Evolutionary conservation across 1,140 invertebrate genomes (phyloP), one percentile per base, ranked within the genome.

Genomic region (Doryteuthis pealeii): DNA sequence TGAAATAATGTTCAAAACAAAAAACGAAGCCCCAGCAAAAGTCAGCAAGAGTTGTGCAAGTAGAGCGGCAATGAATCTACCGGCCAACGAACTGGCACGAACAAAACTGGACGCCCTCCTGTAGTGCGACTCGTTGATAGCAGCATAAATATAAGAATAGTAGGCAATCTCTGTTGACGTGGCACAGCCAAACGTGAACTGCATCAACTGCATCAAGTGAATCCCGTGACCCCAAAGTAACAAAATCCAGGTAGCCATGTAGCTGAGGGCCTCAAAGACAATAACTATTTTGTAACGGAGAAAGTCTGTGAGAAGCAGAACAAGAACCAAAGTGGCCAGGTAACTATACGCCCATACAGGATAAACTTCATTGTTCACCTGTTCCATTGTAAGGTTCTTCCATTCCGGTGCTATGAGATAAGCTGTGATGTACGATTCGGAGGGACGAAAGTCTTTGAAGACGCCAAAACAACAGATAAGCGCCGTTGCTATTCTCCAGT

Each of bases 141-240:
- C 94, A 14, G 95, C 94, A 89, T 96, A 98, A 77, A 97, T 95
- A 81, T 97, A 98, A 0, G 95, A 96, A 87, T 97, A 97, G 26
- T 30, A 58, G 0, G 95, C 95, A 1, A 97, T 92, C 89, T 97
- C 95, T 14, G 94, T 92, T 0, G 95, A 94, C 84, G 94, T 92
- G 80, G 94, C 94, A 22, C 95, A 89, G 1, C 95, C 95, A 88
- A 94, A 96, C 75, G 93, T 90, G 31, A 88, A 82, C 78, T 90
- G 84, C 81, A 89, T 87, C 22, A 83, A 30, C 87, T 93, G 92
- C 76, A 93, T 87, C 78, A 90, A 90, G 79, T 89, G 80, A 75
- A 94, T 85, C 72, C 90, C 91, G 67, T 89, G 87, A 14, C 74
- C 92, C 92, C 92, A 94, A 76, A 95, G 88, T 35, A 95, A 87